phyloP scores from a whole-genome alignment of 2,888 invertebrate species.

The Dasypolia templi region DNA sequence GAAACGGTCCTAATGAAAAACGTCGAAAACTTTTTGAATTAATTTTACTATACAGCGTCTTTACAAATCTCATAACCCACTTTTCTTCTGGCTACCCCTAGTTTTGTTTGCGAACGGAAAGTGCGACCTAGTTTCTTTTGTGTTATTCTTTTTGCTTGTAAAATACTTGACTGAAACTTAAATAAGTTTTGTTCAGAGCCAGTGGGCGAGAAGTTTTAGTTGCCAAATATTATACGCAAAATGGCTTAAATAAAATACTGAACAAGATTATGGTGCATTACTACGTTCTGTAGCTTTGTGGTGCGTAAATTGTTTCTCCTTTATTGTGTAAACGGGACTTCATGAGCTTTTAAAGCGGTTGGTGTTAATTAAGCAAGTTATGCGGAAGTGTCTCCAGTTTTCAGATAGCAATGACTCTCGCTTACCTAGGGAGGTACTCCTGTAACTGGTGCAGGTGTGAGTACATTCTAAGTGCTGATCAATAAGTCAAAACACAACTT shows the following conservation, averaged over 20 bases:
- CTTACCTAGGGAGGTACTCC: background rate
- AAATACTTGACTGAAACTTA: conserved; percentile 51
- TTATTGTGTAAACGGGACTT: background rate
- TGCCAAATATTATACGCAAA: conserved; percentile 51
- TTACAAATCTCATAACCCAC: conserved; percentile 48
- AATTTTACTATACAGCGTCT: conserved; percentile 32
- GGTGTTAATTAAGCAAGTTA: background rate
- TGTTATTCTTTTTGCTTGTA: conserved; percentile 49
- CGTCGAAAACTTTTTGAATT: conserved; percentile 44
- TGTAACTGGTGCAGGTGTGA: background rate
- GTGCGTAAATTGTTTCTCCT: background rate
- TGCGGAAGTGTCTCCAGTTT: background rate
- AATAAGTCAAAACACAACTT: background rate
- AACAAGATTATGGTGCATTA: conserved; percentile 13
- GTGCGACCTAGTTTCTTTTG: conserved; percentile 52
- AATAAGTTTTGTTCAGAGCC: conserved; percentile 41
- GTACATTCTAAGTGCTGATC: background rate
- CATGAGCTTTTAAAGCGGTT: background rate
- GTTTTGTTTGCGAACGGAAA: conserved; percentile 48
- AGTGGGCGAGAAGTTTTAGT: conserved; percentile 38
- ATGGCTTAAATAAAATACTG: conserved; percentile 38
- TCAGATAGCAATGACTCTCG: background rate
- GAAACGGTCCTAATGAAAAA: conserved; percentile 44
- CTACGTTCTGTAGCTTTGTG: conserved; percentile 4
- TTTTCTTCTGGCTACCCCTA: conserved; percentile 39